Base-by-base conservation (phyloP, 2,888 invertebrate species). In the Apotomis betuletana region DNA sequence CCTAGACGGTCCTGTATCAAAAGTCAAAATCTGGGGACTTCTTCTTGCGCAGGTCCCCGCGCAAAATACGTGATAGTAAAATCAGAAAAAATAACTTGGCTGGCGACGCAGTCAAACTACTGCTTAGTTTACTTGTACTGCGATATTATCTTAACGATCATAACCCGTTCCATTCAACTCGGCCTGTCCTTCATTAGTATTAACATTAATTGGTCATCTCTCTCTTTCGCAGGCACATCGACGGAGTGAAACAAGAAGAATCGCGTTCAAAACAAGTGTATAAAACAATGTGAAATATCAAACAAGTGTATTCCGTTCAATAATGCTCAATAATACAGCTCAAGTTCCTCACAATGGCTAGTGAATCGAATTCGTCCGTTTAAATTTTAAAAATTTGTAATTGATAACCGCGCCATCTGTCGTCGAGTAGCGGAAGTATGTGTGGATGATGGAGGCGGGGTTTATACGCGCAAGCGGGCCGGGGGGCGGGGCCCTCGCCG, bases 391-490 rank as follows among this genome's bases (percentile, higher is more conserved):
- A 44, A 74, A 60, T 51, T 75, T 74, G 75, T 65, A 75, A 61
- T 73, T 74, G 71, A 70, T 74, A 71, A 73, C 59, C 73, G 73
- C 73, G 74, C 87, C 91, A 89, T 90, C 91, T 91, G 69, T 84
- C 79, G 82, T 78, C 74, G 79, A 78, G 81, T 79, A 77, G 85
- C 77, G 78, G 85, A 74, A 77, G 87, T 89, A 87, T 75, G 78
- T 79, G 86, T 82, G 83, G 76, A 74, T 73, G 68, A 94, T 94
- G 93, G 93, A 94, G 81, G 93, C 91, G 84, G 93, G 93, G 76
- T 93, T 84, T 74, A 92, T 93, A 83, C 92, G 92, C 87, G 91
- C 85, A 74, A 82, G 81, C 63, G 78, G 79, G 67, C 83, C 79
- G 70, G 80, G 79, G 74, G 81, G 76, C 69, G 83, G 78, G 79